phyloP scores from a whole-genome alignment of 2,888 invertebrate species.

The Plagodis pulveraria region DNA sequence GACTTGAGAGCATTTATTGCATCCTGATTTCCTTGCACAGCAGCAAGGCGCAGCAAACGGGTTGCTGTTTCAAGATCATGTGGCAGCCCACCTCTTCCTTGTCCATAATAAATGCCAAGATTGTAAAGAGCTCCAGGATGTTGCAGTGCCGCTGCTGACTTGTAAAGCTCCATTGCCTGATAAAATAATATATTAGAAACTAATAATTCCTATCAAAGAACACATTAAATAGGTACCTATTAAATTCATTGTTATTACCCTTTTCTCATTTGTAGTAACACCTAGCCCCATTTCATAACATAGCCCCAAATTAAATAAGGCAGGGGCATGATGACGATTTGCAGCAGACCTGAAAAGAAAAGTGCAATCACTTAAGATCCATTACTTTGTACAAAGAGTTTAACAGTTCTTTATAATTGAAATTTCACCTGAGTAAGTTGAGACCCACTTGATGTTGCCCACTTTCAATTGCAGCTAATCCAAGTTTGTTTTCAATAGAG shows the following conservation, averaged over 20 bases:
- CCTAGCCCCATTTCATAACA: constrained; percentile 89
- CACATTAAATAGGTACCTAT: background rate
- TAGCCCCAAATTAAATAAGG: constrained; percentile 88
- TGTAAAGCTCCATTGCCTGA: constrained; percentile 88
- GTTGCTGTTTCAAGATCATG: constrained; percentile 79
- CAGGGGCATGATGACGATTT: constrained; percentile 84
- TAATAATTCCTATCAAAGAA: too few relatives aligned
- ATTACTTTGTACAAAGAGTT: background rate
- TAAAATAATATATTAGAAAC: constrained; percentile 15
- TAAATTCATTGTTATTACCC: constrained; percentile 62
- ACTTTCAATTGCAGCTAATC: constrained; percentile 85
- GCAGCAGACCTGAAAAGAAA: constrained; percentile 77
- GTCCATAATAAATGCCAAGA: constrained; percentile 87
- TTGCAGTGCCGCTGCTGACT: constrained; percentile 85
- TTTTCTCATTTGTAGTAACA: constrained; percentile 82
- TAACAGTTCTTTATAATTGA: too few relatives aligned
- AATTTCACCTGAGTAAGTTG: constrained; percentile 78
- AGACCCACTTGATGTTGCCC: constrained; percentile 81
- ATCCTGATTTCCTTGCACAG: constrained; percentile 85
- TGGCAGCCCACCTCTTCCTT: constrained; percentile 86
- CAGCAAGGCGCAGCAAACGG: constrained; percentile 80
- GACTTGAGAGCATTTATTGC: constrained; percentile 81
- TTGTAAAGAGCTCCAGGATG: constrained; percentile 89
- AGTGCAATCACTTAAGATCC: constrained; percentile 41
- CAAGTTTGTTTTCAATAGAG: constrained; percentile 86